phyloP scores from a whole-genome alignment of 2,113 vertebrate genomes.

The Empidonax alnorum region DNA sequence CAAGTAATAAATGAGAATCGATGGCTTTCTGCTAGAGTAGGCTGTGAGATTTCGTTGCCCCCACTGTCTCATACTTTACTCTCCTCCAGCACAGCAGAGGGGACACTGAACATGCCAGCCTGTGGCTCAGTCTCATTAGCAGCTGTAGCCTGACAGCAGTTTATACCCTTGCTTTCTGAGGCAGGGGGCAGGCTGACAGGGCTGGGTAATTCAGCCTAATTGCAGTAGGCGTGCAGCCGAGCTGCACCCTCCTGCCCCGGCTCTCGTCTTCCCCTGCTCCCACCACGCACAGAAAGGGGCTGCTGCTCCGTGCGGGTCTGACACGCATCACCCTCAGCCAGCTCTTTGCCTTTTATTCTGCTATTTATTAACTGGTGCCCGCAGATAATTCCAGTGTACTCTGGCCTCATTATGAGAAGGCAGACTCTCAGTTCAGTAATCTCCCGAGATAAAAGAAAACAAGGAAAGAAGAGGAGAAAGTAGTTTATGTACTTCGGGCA shows the following conservation, averaged over 20 bases:
- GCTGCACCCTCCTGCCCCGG: neutral
- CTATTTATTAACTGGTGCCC: slow-evolving; percentile 9
- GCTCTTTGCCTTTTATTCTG: neutral
- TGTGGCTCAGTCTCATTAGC: neutral
- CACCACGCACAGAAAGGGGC: rapidly evolving
- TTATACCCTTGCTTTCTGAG: neutral
- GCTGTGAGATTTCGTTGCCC: neutral
- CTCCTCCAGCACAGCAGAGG: neutral
- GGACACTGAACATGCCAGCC: neutral
- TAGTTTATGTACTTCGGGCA: neutral
- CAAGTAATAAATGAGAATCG: neutral
- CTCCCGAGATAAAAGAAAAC: slow-evolving; percentile 22
- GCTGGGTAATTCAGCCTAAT: slow-evolving; percentile 15
- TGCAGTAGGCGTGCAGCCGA: rapidly evolving
- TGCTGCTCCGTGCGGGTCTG: neutral
- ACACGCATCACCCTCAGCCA: neutral
- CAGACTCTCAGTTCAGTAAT: slow-evolving; percentile 1
- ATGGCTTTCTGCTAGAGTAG: neutral
- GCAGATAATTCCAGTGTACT: neutral
- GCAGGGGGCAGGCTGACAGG: neutral
- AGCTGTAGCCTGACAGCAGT: neutral
- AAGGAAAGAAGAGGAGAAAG: neutral
- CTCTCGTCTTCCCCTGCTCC: neutral
- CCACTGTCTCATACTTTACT: neutral
- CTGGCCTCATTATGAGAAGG: slow-evolving; percentile 1